phyloP scores from a whole-genome alignment of 2,113 vertebrate genomes.

The Cephalopholis sonnerati region DNA sequence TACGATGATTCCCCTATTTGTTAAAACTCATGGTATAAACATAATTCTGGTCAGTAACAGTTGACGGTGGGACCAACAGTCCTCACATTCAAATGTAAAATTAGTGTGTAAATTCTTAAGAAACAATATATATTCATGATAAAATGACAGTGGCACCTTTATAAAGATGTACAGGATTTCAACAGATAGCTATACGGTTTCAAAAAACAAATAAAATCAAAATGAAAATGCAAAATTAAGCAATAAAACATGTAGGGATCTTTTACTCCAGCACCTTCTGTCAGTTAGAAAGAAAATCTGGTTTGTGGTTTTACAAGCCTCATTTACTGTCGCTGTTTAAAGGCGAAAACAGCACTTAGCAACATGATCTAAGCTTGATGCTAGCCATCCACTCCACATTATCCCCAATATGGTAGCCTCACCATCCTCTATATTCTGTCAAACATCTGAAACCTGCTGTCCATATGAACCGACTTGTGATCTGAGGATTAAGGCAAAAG shows the following conservation, averaged over 20 bases:
- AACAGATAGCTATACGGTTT: too few relatives aligned
- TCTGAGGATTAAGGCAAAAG: constrained; percentile 71
- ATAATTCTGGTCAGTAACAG: neutral
- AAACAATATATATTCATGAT: neutral
- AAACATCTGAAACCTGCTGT: constrained; percentile 73
- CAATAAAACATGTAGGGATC: neutral
- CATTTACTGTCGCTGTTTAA: neutral
- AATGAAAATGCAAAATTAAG: too few relatives aligned
- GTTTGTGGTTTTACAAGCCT: neutral
- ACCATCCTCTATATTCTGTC: constrained; percentile 61
- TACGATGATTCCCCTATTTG: too few relatives aligned
- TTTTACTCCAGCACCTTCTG: neutral
- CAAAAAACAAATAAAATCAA: too few relatives aligned
- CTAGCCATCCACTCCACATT: constrained; percentile 51
- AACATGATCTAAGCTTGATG: constrained; percentile 43
- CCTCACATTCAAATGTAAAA: neutral
- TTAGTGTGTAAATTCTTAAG: neutral
- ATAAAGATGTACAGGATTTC: too few relatives aligned
- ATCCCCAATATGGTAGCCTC: constrained; percentile 31
- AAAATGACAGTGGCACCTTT: neutral
- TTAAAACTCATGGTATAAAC: neutral
- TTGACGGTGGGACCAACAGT: neutral
- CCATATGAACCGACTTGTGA: constrained; percentile 64
- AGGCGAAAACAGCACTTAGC: constrained; percentile 27
- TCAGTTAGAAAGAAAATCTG: neutral